Conservation (phyloP, 2,113 vertebrate genomes). For the Pungitius pungitius region DNA sequence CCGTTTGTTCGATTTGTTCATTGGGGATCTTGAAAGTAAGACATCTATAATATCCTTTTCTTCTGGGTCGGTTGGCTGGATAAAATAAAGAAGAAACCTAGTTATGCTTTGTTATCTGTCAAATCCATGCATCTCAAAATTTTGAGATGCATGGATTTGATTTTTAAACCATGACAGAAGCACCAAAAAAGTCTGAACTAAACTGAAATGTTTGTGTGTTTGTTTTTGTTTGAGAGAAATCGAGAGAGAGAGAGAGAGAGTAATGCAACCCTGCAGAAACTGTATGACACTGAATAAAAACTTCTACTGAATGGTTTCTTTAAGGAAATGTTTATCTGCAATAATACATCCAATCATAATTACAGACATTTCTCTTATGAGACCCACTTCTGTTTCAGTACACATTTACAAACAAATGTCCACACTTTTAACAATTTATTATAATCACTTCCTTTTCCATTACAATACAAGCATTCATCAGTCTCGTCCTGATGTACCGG, state of each 20-base stretch:
- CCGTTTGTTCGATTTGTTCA: slow-evolving; percentile 66
- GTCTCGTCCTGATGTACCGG: slow-evolving; percentile 83
- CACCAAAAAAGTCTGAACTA: neutral
- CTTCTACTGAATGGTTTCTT: slow-evolving; percentile 5
- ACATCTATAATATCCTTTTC: slow-evolving; percentile 25
- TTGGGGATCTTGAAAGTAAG: slow-evolving; percentile 2
- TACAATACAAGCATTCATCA: slow-evolving; percentile 39
- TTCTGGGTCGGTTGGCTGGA: slow-evolving; percentile 54
- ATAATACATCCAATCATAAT: slow-evolving; percentile 3
- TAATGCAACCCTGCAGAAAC: neutral
- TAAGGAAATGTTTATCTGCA: slow-evolving; percentile 15
- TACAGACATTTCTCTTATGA: slow-evolving; percentile 10
- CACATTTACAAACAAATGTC: neutral
- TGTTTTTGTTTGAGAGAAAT: too few species aligned
- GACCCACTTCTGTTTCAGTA: neutral
- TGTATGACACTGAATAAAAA: slow-evolving; percentile 13
- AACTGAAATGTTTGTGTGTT: slow-evolving; percentile 1
- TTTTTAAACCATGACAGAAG: slow-evolving; percentile 4
- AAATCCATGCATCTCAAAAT: neutral
- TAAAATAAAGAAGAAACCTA: slow-evolving; percentile 20
- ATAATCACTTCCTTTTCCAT: neutral
- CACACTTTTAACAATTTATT: slow-evolving; percentile 1
- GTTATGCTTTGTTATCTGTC: neutral
- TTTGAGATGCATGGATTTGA: too few species aligned
- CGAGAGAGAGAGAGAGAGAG: too few species aligned